A percentile compares a stretch with the other conserved stretches of the same genome.
Conservation (phyloP, 37 sponge, comb jelly and placozoan species). For the Chondrilla cf. caribensis region DNA sequence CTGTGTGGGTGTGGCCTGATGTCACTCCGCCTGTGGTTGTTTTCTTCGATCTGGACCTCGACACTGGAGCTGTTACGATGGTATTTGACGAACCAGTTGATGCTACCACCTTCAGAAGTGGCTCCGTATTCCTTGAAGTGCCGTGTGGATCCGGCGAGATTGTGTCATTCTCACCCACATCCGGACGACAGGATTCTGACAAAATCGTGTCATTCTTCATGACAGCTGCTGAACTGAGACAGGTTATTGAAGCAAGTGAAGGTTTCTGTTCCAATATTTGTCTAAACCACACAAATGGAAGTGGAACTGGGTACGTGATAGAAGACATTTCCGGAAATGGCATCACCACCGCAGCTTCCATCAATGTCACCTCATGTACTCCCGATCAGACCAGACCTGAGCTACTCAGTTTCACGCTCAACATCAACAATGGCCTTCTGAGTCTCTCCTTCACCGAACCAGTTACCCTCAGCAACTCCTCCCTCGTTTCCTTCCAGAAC, state of each 20-base stretch:
- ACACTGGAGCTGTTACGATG: slow-evolving; percentile 48
- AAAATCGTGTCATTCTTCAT: background rate
- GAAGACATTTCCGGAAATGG: slow-evolving; percentile 52
- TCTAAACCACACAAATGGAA: background rate
- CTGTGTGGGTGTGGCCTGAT: slow-evolving; percentile 50
- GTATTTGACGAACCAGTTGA: slow-evolving; percentile 74
- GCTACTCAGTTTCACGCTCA: slow-evolving; percentile 54
- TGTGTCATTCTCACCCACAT: background rate
- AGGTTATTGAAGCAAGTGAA: background rate
- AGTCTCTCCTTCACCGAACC: slow-evolving; percentile 70
- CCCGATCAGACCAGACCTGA: slow-evolving; percentile 59
- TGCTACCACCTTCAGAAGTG: slow-evolving; percentile 19
- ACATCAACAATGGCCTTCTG: slow-evolving; percentile 62
- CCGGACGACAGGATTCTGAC: background rate
- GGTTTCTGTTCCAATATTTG: slow-evolving; percentile 7
- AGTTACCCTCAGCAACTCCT: slow-evolving; percentile 31
- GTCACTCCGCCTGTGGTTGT: slow-evolving; percentile 42
- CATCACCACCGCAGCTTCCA: background rate
- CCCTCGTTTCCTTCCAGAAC: slow-evolving; percentile 62
- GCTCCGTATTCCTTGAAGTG: slow-evolving; percentile 24
- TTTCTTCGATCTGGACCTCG: slow-evolving; percentile 41
- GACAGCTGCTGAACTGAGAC: background rate
- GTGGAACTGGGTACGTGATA: slow-evolving; percentile 28
- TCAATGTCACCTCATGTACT: slow-evolving; percentile 25
- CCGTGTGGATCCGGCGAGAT: background rate